These are phyloP conservation scores for Drosophila parabipectinata DNA, from an alignment of 1,140 invertebrate genomes.

Conservation along the genomic window DNA sequence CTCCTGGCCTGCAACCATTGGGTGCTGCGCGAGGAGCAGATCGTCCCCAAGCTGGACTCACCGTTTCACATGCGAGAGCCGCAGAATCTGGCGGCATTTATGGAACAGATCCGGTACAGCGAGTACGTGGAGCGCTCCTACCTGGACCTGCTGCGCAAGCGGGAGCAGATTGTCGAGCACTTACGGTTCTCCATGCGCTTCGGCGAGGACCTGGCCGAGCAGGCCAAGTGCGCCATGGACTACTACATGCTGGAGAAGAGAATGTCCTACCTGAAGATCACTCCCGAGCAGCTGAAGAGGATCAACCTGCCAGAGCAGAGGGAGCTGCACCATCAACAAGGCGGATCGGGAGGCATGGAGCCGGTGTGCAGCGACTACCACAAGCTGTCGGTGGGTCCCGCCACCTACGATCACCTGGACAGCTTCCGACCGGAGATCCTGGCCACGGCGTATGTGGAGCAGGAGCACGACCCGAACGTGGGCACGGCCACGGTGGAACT, in stretches of 20 bases:
- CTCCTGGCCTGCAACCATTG: constrained; percentile 74
- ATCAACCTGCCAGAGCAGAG: constrained; percentile 67
- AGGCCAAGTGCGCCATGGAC: constrained; percentile 77
- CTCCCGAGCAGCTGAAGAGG: constrained; percentile 65
- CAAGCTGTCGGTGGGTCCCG: constrained; percentile 84
- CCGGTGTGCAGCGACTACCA: constrained; percentile 88
- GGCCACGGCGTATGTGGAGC: constrained; percentile 86
- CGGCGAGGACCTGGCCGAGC: constrained; percentile 72
- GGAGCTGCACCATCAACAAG: constrained; percentile 31
- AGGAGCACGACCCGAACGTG: constrained; percentile 87
- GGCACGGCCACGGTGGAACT: constrained; percentile 88
- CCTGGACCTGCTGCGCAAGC: constrained; percentile 65
- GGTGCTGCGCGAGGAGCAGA: constrained; percentile 73
- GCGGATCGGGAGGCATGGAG: constrained; percentile 44
- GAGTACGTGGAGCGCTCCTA: constrained; percentile 75
- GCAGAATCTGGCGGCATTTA: constrained; percentile 91
- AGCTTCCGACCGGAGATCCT: constrained; percentile 88
- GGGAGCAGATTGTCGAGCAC: constrained; percentile 74
- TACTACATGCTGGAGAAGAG: constrained; percentile 73
- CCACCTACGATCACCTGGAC: constrained; percentile 90
- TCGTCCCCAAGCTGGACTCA: constrained; percentile 87
- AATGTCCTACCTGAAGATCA: constrained; percentile 69
- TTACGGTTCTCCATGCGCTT: constrained; percentile 71
- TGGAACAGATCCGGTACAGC: constrained; percentile 90
- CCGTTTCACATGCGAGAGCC: constrained; percentile 91